Percentiles rank a stretch among this genome's conserved stretches.
Evolutionary conservation across 1,140 invertebrate genomes (phyloP).

Genomic region (Pseudomyrmex cubaensis): DNA sequence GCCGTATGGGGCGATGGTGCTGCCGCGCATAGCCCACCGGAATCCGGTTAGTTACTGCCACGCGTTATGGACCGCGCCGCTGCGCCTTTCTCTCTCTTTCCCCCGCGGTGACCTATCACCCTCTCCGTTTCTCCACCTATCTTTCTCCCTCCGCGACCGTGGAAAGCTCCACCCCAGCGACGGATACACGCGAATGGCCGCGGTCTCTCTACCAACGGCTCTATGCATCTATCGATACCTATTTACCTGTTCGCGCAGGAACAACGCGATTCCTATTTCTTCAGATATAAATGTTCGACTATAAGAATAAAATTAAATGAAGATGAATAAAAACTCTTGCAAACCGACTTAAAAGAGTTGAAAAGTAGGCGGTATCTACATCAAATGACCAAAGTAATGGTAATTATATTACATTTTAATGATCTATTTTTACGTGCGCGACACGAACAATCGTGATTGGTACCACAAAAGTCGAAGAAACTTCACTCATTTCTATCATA

Average conservation of each 20-base stretch:
- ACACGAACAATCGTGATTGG: not conserved
- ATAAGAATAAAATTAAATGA: conserved; percentile 21
- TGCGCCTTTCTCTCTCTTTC: conserved; percentile 44
- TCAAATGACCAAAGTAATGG: too few relatives aligned
- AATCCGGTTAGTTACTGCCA: conserved; percentile 85
- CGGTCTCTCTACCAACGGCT: conserved; percentile 68
- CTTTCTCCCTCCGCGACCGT: conserved; percentile 62
- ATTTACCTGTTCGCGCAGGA: conserved; percentile 72
- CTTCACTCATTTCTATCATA: too few relatives aligned
- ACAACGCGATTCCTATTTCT: conserved; percentile 69
- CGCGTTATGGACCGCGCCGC: conserved; percentile 79
- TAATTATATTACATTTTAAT: too few relatives aligned
- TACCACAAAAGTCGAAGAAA: too few relatives aligned
- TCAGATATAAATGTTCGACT: conserved; percentile 63
- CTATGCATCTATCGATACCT: conserved; percentile 75
- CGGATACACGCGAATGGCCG: conserved; percentile 75
- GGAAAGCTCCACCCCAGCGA: conserved; percentile 79
- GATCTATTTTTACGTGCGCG: not conserved
- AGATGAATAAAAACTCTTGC: conserved; percentile 2
- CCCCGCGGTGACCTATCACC: not conserved
- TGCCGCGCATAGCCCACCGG: conserved; percentile 80
- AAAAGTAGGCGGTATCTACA: not conserved
- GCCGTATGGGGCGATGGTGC: conserved; percentile 77
- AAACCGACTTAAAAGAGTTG: conserved; percentile 13
- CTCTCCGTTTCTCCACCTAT: conserved; percentile 45